phyloP scores from a whole-genome alignment of 2,113 vertebrate species.

The Bombycilla garrulus region DNA sequence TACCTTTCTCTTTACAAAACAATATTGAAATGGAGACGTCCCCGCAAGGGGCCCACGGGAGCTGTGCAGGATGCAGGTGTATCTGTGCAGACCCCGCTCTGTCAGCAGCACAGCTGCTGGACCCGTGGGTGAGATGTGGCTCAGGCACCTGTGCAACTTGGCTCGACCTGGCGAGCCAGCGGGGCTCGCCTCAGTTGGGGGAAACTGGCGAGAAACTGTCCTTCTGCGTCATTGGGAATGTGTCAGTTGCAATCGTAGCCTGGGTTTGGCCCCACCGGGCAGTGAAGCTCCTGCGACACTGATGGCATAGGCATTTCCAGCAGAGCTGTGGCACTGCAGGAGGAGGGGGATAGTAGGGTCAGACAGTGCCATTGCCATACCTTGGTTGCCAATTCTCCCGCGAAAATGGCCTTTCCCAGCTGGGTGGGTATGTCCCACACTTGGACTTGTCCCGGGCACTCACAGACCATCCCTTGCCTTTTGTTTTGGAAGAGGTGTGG shows the following conservation, averaged over 20 bases:
- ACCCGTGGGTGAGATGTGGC: background rate
- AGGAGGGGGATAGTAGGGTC: background rate
- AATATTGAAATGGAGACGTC: background rate
- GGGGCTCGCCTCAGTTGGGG: background rate
- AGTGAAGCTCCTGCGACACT: accelerated
- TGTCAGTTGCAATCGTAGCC: constrained; percentile 1
- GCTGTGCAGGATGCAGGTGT: background rate
- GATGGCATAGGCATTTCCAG: background rate
- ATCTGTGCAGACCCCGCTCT: background rate
- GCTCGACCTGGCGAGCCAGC: background rate
- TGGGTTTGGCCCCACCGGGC: background rate
- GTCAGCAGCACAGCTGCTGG: accelerated
- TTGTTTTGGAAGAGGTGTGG: background rate
- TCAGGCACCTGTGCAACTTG: background rate
- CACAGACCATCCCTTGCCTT: background rate
- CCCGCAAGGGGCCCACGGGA: background rate
- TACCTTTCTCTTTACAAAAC: background rate
- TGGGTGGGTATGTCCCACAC: background rate
- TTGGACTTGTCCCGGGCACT: background rate
- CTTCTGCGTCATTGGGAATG: constrained; percentile 16
- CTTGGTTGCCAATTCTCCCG: accelerated
- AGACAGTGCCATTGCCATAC: accelerated
- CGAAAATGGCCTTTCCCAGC: background rate
- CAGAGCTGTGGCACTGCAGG: background rate
- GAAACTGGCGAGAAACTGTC: background rate